Percentiles rank a stretch among this genome's conserved stretches.
Conservation (phyloP, 2,888 invertebrate genomes). For the Xestobium rufovillosum region DNA sequence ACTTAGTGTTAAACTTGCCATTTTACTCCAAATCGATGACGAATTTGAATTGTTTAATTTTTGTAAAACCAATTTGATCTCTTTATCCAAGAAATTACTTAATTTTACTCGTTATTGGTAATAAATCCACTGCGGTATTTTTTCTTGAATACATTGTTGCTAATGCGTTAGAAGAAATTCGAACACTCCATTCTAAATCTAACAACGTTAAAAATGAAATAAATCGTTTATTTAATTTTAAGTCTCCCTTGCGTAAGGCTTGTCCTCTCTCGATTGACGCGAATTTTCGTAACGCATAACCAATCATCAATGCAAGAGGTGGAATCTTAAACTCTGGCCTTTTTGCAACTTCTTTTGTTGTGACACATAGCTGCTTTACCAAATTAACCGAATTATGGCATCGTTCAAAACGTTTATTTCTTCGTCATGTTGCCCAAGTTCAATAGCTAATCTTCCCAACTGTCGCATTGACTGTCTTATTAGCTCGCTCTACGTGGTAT, state of each 20-base stretch:
- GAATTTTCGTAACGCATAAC: conserved; percentile 17
- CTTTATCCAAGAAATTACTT: conserved; percentile 17
- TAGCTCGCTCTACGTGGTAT: conserved; percentile 14
- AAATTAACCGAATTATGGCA: conserved; percentile 10
- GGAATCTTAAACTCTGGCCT: conserved; percentile 7
- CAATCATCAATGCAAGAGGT: conserved; percentile 18
- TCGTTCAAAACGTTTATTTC: conserved; percentile 9
- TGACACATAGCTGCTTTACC: too few relatives aligned
- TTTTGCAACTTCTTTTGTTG: too few relatives aligned
- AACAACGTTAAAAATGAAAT: conserved; percentile 13
- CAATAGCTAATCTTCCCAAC: conserved; percentile 12
- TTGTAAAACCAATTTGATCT: conserved; percentile 8
- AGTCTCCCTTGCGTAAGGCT: conserved; percentile 12
- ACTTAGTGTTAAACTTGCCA: conserved; percentile 3
- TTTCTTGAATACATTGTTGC: conserved; percentile 19
- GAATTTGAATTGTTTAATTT: neutral
- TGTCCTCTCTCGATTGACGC: conserved; percentile 13
- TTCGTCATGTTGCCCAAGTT: conserved; percentile 8
- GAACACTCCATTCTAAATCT: conserved; percentile 21
- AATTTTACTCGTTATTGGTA: conserved; percentile 22
- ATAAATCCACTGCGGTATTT: conserved; percentile 16
- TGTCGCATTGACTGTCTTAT: conserved; percentile 16
- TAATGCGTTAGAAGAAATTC: conserved; percentile 22
- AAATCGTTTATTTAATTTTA: conserved; percentile 11
- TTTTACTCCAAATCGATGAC: conserved; percentile 4